phyloP scores from a whole-genome alignment of 2,888 invertebrate species.

The Lasioglossum figueresi region DNA sequence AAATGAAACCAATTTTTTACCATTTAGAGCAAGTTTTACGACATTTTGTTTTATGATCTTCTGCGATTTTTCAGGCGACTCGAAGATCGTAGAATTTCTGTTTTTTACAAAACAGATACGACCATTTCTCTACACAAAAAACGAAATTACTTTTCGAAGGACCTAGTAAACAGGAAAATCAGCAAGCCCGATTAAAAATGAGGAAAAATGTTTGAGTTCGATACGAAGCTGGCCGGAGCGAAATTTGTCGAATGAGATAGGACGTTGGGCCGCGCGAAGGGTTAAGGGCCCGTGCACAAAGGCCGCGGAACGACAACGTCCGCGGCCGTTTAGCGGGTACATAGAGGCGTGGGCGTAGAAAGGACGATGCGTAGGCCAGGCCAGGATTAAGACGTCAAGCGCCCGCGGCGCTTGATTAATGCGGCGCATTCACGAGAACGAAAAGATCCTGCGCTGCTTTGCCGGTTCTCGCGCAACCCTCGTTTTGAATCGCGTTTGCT shows the following conservation, averaged over 20 bases:
- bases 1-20: too few species aligned
- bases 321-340: conserved; percentile 61
- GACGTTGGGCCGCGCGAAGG: conserved; percentile 26
- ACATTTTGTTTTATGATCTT: too few species aligned
- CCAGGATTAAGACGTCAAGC: conserved; percentile 83
- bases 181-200: background rate
- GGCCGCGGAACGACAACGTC: conserved; percentile 47
- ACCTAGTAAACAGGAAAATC: background rate
- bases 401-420: conserved; percentile 83
- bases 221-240: background rate
- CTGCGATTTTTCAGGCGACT: too few species aligned
- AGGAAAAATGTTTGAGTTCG: background rate
- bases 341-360: conserved; percentile 74
- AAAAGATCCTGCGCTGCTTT: conserved; percentile 77
- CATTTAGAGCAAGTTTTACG: too few species aligned
- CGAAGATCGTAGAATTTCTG: too few species aligned
- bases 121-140: too few species aligned
- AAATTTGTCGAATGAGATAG: background rate
- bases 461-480: conserved; percentile 72
- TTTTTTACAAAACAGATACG: too few species aligned
- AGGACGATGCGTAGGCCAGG: conserved; percentile 77
- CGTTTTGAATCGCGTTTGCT: conserved; percentile 7
- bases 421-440: conserved; percentile 80
- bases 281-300: conserved; percentile 46
- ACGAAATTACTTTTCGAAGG: too few species aligned